phyloP scores from a whole-genome alignment of 2,888 invertebrate species.

The Priocnemis perturbator region DNA sequence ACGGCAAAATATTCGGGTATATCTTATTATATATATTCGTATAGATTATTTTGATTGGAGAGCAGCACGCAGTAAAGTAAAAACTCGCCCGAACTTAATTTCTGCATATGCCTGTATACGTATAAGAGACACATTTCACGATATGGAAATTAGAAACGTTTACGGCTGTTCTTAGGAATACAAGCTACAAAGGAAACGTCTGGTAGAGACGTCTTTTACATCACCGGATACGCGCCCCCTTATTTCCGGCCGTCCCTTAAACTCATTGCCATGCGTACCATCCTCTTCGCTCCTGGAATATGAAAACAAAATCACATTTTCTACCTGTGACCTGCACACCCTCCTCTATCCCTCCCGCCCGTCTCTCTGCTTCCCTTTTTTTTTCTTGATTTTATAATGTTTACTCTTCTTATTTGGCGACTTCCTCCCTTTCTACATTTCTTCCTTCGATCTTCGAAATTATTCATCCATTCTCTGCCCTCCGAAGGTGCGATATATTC shows the following conservation, averaged over 20 bases:
- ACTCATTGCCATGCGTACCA: conserved; percentile 67
- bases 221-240: conserved; percentile 69
- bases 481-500: too few species aligned
- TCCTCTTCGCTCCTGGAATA: conserved; percentile 64
- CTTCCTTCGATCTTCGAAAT: not conserved
- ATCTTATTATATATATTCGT: too few species aligned
- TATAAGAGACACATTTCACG: not conserved
- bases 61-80: too few species aligned
- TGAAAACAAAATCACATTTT: conserved; percentile 70
- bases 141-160: not conserved
- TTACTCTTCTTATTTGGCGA: not conserved
- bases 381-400: not conserved
- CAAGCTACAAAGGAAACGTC: conserved; percentile 44
- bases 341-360: conserved; percentile 38
- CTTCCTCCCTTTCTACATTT: not conserved
- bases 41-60: too few species aligned
- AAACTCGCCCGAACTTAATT: too few species aligned
- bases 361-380: conserved; percentile 21
- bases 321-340: conserved; percentile 52
- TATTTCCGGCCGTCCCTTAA: conserved; percentile 62
- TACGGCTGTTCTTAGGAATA: not conserved
- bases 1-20: too few species aligned
- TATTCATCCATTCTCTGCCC: too few species aligned
- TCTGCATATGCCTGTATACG: too few species aligned
- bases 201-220: conserved; percentile 57